Conservation (phyloP, 2,888 invertebrate genomes). For the Priocnemis perturbator region DNA sequence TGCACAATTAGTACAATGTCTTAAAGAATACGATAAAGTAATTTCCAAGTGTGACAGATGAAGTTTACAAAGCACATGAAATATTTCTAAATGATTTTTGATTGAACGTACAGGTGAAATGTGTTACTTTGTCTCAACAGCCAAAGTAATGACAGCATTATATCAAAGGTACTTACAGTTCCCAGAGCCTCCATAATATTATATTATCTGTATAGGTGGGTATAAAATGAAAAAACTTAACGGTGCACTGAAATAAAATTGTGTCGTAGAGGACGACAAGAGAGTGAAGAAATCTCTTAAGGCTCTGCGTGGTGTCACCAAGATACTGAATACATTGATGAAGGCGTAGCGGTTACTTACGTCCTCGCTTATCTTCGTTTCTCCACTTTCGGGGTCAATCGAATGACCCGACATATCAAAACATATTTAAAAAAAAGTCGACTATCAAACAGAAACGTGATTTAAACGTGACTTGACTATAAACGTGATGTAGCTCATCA, state of each 20-base stretch:
- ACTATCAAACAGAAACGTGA: slow-evolving; percentile 68
- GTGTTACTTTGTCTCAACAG: too few species aligned
- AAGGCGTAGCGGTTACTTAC: slow-evolving; percentile 66
- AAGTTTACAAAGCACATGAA: too few species aligned
- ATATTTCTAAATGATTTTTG: too few species aligned
- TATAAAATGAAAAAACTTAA: slow-evolving; percentile 21
- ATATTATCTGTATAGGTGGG: slow-evolving; percentile 18
- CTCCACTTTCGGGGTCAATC: slow-evolving; percentile 68
- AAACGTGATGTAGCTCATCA: slow-evolving; percentile 45
- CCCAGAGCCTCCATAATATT: slow-evolving; percentile 66
- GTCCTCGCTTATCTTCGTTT: slow-evolving; percentile 69
- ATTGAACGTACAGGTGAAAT: too few species aligned
- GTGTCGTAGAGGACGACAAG: not conserved
- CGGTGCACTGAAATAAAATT: slow-evolving; percentile 5
- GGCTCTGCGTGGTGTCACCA: slow-evolving; percentile 27
- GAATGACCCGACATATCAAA: slow-evolving; percentile 72
- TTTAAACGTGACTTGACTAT: slow-evolving; percentile 69
- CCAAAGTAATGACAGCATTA: not conserved
- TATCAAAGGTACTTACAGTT: slow-evolving; percentile 61
- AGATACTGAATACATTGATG: slow-evolving; percentile 60
- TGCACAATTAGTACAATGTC: too few species aligned
- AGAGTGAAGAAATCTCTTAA: slow-evolving; percentile 26
- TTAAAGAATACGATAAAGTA: too few species aligned
- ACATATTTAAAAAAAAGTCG: slow-evolving; percentile 55
- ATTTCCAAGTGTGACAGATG: not conserved